phyloP scores from a whole-genome alignment of 2,888 invertebrate genomes.

The Pemphredon lugubris region DNA sequence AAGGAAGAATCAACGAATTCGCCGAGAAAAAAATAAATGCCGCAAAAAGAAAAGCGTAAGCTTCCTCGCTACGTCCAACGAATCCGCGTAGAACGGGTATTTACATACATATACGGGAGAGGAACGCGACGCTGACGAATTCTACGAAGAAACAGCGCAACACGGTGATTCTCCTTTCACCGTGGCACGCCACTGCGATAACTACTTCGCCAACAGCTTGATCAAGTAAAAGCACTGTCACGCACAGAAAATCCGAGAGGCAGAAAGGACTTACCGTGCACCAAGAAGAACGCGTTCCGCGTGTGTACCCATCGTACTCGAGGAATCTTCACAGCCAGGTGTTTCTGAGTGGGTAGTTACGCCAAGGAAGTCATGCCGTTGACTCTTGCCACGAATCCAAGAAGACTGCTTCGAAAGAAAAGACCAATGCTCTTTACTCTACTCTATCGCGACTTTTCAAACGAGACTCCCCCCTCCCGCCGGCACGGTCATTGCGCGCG shows the following conservation, averaged over 20 bases:
- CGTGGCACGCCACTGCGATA: constrained; percentile 19
- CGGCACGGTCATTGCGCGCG: constrained; percentile 30
- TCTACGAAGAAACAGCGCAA: constrained; percentile 12
- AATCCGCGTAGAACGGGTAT: no score
- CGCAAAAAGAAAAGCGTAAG: not conserved
- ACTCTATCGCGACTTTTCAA: no score
- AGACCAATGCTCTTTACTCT: no score
- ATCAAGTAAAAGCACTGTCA: constrained; percentile 41
- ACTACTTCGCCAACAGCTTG: constrained; percentile 27
- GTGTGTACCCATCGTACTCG: constrained; percentile 52
- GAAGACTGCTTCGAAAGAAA: constrained; percentile 31
- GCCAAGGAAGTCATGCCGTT: constrained; percentile 46
- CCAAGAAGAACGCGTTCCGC: constrained; percentile 43
- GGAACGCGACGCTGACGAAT: constrained; percentile 20
- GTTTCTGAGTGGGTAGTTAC: constrained; percentile 46
- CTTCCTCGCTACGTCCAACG: not conserved
- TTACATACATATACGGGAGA: not conserved
- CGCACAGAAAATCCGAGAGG: constrained; percentile 21
- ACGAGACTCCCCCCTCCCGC: constrained; percentile 7
- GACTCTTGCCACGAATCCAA: constrained; percentile 24
- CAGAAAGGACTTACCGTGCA: constrained; percentile 51
- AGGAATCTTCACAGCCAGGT: constrained; percentile 38
- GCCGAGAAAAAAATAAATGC: constrained; percentile 3
- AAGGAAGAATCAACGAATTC: constrained; percentile 1
- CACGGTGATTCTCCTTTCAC: constrained; percentile 44